Percentiles rank a stretch among this genome's conserved stretches.
Conservation (phyloP, 1,140 invertebrate genomes). For the Goniozus legneri region DNA sequence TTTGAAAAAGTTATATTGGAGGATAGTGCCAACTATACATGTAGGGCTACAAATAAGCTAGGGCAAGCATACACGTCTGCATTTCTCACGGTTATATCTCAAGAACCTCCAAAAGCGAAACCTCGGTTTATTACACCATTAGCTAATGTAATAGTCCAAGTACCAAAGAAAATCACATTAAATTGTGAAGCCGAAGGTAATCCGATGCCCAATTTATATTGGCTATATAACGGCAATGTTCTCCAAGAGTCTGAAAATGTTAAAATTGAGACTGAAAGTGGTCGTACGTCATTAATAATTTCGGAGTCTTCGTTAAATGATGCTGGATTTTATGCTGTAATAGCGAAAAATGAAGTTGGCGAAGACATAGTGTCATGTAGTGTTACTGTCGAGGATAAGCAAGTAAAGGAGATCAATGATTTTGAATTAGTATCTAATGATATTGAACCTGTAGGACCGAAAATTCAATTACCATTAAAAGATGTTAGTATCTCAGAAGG, state of each 20-base stretch:
- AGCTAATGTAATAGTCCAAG: slow-evolving; percentile 62
- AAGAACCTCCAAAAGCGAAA: slow-evolving; percentile 47
- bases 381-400: slow-evolving; percentile 67
- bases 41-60: slow-evolving; percentile 67
- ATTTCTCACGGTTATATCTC: slow-evolving; percentile 45
- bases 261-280: slow-evolving; percentile 60
- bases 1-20: slow-evolving; percentile 59
- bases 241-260: slow-evolving; percentile 55
- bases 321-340: slow-evolving; percentile 66
- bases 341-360: slow-evolving; percentile 63
- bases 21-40: slow-evolving; percentile 64
- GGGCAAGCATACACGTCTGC: slow-evolving; percentile 63
- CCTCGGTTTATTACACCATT: slow-evolving; percentile 58
- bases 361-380: slow-evolving; percentile 62
- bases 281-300: slow-evolving; percentile 63
- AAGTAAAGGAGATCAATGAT: slow-evolving; percentile 71
- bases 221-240: slow-evolving; percentile 68
- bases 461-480: slow-evolving; percentile 68
- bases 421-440: slow-evolving; percentile 65
- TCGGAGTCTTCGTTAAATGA: slow-evolving; percentile 67
- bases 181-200: slow-evolving; percentile 65
- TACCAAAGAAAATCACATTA: slow-evolving; percentile 65
- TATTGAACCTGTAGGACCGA: slow-evolving; percentile 69
- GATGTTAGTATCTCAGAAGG: slow-evolving; percentile 71
- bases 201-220: slow-evolving; percentile 60